These are phyloP conservation scores for Diadumene lineata DNA, from an alignment of 92 coral and sea anemone genomes.

Conservation along the genomic window DNA sequence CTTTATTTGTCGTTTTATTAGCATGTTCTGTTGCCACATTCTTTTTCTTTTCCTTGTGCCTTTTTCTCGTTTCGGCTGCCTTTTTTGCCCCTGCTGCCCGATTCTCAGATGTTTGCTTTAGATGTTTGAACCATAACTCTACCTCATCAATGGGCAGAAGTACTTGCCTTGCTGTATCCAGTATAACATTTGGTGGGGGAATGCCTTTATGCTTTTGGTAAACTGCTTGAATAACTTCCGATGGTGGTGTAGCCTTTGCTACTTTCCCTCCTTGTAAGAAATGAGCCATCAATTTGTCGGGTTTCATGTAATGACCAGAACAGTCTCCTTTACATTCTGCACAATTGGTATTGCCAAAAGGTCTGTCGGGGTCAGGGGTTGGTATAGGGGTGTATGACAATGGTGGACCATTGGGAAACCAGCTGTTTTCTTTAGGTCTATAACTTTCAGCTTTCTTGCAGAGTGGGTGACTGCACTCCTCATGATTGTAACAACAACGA, in stretches of 20 bases:
- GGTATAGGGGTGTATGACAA: conserved; percentile 34
- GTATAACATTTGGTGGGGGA: neutral
- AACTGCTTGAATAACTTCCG: neutral
- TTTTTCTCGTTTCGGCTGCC: conserved; percentile 48
- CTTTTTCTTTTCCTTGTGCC: conserved; percentile 8
- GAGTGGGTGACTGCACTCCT: conserved; percentile 38
- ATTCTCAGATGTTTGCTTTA: conserved; percentile 22
- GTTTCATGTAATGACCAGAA: conserved; percentile 27
- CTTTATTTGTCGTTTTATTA: conserved; percentile 1
- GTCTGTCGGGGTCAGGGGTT: conserved; percentile 39
- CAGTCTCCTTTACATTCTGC: conserved; percentile 18
- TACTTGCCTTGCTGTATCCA: neutral
- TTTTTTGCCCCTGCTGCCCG: conserved; percentile 25
- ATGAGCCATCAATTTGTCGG: neutral
- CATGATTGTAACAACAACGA: conserved; percentile 36
- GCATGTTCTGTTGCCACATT: neutral
- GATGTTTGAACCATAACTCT: conserved; percentile 35
- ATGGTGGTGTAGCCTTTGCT: conserved; percentile 10
- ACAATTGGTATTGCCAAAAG: conserved; percentile 29
- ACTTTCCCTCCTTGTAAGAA: neutral
- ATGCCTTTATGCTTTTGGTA: conserved; percentile 1
- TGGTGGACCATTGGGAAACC: conserved; percentile 52
- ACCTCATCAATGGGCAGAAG: conserved; percentile 10
- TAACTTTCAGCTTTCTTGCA: conserved; percentile 22
- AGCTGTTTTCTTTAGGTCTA: conserved; percentile 22